Base-by-base conservation (phyloP, 2,113 vertebrate species). In the Ginglymostoma cirratum region DNA sequence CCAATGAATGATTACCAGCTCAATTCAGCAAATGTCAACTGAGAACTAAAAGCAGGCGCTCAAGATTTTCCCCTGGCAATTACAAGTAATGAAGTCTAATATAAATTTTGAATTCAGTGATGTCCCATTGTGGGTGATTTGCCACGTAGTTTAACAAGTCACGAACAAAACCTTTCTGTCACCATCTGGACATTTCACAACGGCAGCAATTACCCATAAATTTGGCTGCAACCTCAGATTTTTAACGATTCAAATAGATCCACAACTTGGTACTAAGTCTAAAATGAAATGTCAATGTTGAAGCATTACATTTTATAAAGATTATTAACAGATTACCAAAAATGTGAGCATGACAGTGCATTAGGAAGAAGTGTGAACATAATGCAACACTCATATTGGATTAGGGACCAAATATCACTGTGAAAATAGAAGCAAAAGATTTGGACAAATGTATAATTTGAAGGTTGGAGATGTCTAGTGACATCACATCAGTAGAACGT, bases 161-260 rank as follows among this genome's bases (percentile, higher is more conserved):
- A 95, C 69, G 94, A 95, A 95, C 94, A 95, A 76, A 95, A 95
- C 94, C 94, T 72, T 95, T 76, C 69, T 52, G 94, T 95, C 69
- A 95, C 67, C 67, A 72, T 95, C 94, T 95, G 94, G 69, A 95
- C 94, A 76, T 95, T 34, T 95, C 42, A 52, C 24, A 95, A 95
- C 6, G 94, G 45, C 69, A 95, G 94, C 69, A 76, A 95, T 95
- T 95, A 76, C 69, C 94, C 42, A 95, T 72, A 95, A 95, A 70
- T 70, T 72, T 70, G 27, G 24, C 67, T 48, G 67, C 8, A 95
- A 27, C 67, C 12, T 95, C 23, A 15, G 42, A 95, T 95, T 52
- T 76, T 48, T 95, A 95, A 95, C n/a, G 67, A 95, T 76, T 72
- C 45, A 34, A 61, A 90, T 5, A 17, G 42, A 76, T 76, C 69